Conservation (phyloP, 1,140 invertebrate species). For the Tenebrio molitor region DNA sequence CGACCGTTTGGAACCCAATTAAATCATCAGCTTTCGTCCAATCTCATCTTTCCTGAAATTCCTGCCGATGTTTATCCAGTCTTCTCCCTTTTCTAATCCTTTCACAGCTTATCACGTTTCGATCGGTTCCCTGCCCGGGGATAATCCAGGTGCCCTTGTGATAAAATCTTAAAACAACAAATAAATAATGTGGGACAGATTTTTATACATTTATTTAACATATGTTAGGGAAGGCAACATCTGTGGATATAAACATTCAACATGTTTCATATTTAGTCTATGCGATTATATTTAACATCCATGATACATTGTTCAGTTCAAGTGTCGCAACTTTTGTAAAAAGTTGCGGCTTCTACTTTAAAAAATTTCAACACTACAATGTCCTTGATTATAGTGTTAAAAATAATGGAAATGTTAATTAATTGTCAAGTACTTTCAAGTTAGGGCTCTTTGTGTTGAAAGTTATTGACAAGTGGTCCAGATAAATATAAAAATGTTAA, state of each 20-base stretch:
- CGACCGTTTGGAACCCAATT: too few relatives aligned
- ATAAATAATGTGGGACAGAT: too few relatives aligned
- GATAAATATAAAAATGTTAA: conserved; percentile 2
- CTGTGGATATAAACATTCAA: conserved; percentile 44
- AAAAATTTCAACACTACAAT: conserved; percentile 38
- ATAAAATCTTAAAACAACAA: too few relatives aligned
- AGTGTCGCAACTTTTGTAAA: conserved; percentile 1
- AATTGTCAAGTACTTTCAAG: conserved; percentile 46
- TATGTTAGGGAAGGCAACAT: conserved; percentile 45
- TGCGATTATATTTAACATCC: conserved; percentile 25
- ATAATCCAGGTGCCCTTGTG: too few relatives aligned
- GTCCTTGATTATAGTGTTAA: conserved; percentile 26
- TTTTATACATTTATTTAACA: conserved; percentile 40
- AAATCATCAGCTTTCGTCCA: too few relatives aligned
- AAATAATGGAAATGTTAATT: conserved; percentile 25
- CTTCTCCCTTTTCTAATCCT: too few relatives aligned
- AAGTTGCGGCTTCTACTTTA: conserved; percentile 1
- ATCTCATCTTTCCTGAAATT: too few relatives aligned
- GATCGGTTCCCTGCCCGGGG: too few relatives aligned
- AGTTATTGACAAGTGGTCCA: conserved; percentile 28
- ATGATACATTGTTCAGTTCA: conserved; percentile 37
- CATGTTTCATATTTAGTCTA: conserved; percentile 26
- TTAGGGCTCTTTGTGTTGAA: conserved; percentile 47
- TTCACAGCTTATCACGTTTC: too few relatives aligned
- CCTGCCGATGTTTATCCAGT: too few relatives aligned